Conservation (phyloP, 1,140 invertebrate species). For the Trichoplusia ni region DNA sequence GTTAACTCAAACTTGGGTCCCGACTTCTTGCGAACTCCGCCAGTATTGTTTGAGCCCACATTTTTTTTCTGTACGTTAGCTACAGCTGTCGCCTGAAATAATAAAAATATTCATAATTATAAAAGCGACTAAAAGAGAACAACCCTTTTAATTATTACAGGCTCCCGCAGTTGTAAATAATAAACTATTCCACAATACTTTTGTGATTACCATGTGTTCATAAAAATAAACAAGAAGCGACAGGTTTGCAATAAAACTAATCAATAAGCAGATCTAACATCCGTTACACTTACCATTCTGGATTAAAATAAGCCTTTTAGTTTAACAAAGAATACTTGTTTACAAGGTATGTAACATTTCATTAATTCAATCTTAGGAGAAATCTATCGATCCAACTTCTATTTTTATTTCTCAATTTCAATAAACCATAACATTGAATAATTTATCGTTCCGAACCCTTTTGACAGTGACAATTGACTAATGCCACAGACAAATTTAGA, state of each 20-base stretch:
- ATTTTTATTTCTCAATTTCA: slow-evolving; percentile 11
- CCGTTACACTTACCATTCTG: slow-evolving; percentile 30
- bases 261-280: background rate
- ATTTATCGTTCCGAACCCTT: background rate
- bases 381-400: slow-evolving; percentile 20
- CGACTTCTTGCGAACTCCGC: slow-evolving; percentile 83
- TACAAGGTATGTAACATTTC: slow-evolving; percentile 11
- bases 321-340: background rate
- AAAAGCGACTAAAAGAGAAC: no score
- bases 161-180: no score
- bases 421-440: slow-evolving; percentile 6
- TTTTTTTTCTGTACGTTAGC: slow-evolving; percentile 60
- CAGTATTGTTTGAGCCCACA: slow-evolving; percentile 49
- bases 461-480: slow-evolving; percentile 10
- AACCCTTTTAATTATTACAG: no score
- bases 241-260: background rate
- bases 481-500: background rate
- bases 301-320: background rate
- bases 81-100: slow-evolving; percentile 58
- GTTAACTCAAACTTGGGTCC: slow-evolving; percentile 91
- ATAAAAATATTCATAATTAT: no score
- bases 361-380: background rate
- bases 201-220: background rate
- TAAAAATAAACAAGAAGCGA: background rate
- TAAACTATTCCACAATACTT: no score